Conservation (phyloP, 2,888 invertebrate species). For the Eupithecia subumbrata region DNA sequence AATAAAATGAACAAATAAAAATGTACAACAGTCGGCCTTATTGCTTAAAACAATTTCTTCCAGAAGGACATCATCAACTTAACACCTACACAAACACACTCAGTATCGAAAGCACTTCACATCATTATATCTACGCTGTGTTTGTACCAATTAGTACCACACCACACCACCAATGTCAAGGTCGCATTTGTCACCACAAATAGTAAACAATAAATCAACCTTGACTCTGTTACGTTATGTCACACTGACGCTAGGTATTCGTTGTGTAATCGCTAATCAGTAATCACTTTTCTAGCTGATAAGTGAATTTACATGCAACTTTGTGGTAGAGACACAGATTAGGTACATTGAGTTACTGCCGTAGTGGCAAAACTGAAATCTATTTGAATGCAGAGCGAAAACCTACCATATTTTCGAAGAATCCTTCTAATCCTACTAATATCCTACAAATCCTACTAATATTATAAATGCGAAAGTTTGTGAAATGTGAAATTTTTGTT, state of each 20-base stretch:
- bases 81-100: neutral
- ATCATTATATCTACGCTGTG: neutral
- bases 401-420: neutral
- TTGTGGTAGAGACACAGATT: neutral
- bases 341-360: neutral
- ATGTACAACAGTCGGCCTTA: no score
- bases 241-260: conserved; percentile 1
- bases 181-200: conserved; percentile 47
- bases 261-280: neutral
- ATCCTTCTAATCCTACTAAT: no score
- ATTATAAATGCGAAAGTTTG: no score
- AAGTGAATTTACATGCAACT: neutral
- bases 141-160: conserved; percentile 20
- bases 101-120: neutral
- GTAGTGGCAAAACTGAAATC: neutral
- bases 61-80: no score
- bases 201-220: conserved; percentile 46
- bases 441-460: no score
- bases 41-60: no score
- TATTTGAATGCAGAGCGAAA: neutral
- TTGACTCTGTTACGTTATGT: conserved; percentile 40
- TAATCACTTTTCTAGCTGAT: conserved; percentile 5
- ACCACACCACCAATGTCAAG: conserved; percentile 54
- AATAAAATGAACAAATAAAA: no score
- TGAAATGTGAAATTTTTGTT: no score